These are phyloP conservation scores for Thecophora atra DNA, from an alignment of 2,888 invertebrate genomes.

Conservation along the genomic window DNA sequence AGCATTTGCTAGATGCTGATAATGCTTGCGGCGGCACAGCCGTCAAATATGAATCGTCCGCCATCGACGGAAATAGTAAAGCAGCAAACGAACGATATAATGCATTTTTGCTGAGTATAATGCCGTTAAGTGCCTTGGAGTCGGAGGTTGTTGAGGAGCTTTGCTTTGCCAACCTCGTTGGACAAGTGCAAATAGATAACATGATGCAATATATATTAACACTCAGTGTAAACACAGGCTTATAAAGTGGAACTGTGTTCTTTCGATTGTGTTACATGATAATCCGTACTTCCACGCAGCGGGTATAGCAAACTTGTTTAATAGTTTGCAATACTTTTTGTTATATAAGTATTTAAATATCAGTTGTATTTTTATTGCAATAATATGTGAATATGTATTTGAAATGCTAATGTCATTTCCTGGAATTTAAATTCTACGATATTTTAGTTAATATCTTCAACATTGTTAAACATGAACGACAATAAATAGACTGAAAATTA, in stretches of 20 bases:
- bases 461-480: slow-evolving; percentile 28
- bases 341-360: slow-evolving; percentile 20
- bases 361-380: not conserved
- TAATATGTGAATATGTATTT: not conserved
- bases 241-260: not conserved
- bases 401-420: not conserved
- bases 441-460: not conserved
- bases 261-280: not conserved
- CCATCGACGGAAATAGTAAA: slow-evolving; percentile 34
- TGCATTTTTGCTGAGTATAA: slow-evolving; percentile 69
- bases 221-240: slow-evolving; percentile 54
- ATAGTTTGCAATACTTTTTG: not conserved
- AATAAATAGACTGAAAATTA: slow-evolving; percentile 33
- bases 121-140: slow-evolving; percentile 77
- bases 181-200: slow-evolving; percentile 93
- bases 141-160: slow-evolving; percentile 86
- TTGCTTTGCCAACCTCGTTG: slow-evolving; percentile 91
- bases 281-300: too few relatives aligned
- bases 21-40: not conserved
- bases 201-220: slow-evolving; percentile 92
- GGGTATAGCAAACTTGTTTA: not conserved
- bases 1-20: slow-evolving; percentile 3
- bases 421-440: slow-evolving; percentile 14
- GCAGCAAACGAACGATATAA: slow-evolving; percentile 69
- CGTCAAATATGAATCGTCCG: not conserved